Evolutionary conservation across 2,888 invertebrate genomes (phyloP).

Genomic region (Biston stratarius): DNA sequence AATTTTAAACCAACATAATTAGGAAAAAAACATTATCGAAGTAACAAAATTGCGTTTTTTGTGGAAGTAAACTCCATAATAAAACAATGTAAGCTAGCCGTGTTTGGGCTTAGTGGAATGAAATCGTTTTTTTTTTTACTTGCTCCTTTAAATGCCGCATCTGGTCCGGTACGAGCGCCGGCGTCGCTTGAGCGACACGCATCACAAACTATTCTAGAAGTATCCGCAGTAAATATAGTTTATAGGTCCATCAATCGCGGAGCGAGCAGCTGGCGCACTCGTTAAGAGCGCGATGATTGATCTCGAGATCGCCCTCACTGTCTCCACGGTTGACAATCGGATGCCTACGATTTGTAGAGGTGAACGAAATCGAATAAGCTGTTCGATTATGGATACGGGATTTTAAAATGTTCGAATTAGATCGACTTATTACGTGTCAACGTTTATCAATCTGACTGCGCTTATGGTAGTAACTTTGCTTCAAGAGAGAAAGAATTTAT

Average conservation of each 20-base stretch:
- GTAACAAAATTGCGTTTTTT: no score
- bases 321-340: conserved; percentile 12
- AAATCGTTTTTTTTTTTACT: not conserved
- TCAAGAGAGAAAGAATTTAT: no score
- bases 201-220: conserved; percentile 72
- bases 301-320: conserved; percentile 53
- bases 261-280: conserved; percentile 79
- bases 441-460: not conserved
- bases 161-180: not conserved
- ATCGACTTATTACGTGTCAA: not conserved
- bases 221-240: conserved; percentile 81
- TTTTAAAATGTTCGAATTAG: not conserved
- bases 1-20: no score
- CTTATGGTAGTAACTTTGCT: no score
- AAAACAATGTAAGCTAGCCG: no score
- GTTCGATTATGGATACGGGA: not conserved
- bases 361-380: not conserved
- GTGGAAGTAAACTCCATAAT: no score
- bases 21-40: no score
- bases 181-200: conserved; percentile 61
- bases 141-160: conserved; percentile 12
- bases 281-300: conserved; percentile 84
- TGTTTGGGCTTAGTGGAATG: not conserved
- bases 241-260: conserved; percentile 81
- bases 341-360: conserved; percentile 9